These are phyloP conservation scores for Nasua narica DNA, from an alignment of 2,797 vertebrate genomes.

Conservation along the genomic window DNA sequence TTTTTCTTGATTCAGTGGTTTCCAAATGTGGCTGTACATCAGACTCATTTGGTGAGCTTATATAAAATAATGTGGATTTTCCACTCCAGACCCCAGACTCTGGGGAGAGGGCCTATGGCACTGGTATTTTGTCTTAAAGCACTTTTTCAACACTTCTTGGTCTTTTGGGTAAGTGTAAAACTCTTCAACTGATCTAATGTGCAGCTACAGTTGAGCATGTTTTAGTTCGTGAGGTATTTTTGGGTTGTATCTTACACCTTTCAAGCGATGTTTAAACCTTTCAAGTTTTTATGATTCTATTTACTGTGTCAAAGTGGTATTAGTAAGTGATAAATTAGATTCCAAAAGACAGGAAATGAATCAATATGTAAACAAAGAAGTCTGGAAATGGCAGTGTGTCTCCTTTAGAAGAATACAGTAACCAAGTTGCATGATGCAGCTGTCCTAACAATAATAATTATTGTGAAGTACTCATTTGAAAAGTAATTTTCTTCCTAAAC, in stretches of 20 bases:
- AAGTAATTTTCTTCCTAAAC: conserved; percentile 32
- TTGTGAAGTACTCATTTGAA: background rate
- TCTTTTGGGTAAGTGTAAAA: background rate
- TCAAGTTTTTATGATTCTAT: background rate
- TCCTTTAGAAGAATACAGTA: background rate
- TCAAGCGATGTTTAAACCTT: background rate
- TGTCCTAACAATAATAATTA: background rate
- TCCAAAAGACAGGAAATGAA: background rate
- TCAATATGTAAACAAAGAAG: background rate
- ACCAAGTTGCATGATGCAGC: background rate
- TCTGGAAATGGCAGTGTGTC: background rate
- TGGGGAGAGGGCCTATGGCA: background rate
- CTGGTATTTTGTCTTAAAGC: background rate
- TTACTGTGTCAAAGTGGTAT: background rate
- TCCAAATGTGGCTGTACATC: background rate
- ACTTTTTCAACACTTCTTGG: background rate
- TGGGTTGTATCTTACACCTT: background rate
- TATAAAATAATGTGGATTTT: background rate
- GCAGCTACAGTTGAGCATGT: background rate
- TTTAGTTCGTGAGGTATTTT: background rate
- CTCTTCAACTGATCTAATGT: background rate
- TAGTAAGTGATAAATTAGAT: background rate
- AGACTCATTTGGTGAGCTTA: background rate
- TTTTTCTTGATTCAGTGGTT: background rate
- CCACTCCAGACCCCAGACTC: background rate